phyloP scores from a whole-genome alignment of 37 sponge, comb jelly and placozoan species.

The Petrosia ficiformis region DNA sequence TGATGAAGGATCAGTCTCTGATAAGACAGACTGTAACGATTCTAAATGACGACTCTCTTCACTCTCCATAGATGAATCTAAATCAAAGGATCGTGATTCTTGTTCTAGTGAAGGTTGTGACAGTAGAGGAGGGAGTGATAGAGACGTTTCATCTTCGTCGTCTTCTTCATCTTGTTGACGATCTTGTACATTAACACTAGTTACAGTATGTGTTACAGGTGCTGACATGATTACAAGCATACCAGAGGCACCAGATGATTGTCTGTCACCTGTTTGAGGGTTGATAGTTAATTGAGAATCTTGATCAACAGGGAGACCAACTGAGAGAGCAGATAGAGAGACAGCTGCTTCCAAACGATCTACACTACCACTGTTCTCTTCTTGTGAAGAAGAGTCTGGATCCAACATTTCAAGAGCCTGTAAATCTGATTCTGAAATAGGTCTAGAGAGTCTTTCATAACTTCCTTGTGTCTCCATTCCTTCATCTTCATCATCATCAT shows the following conservation, averaged over 20 bases:
- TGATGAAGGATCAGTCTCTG: background rate
- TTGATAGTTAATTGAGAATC: background rate
- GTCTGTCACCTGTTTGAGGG: background rate
- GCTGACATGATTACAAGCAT: too few species aligned
- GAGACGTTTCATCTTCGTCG: too few species aligned
- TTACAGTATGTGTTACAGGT: too few species aligned
- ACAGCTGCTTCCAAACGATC: background rate
- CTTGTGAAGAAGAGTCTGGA: background rate
- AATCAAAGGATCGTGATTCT: background rate
- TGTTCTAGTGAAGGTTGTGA: too few species aligned
- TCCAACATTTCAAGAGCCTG: background rate
- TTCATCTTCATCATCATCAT: conserved; percentile 6
- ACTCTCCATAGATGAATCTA: background rate
- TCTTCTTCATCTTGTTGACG: too few species aligned
- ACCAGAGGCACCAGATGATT: too few species aligned
- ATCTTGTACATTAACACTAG: too few species aligned
- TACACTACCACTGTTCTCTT: background rate
- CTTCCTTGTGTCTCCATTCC: background rate
- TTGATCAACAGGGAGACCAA: background rate
- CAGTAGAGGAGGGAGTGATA: too few species aligned
- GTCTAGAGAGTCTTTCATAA: too few species aligned
- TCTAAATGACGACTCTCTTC: background rate
- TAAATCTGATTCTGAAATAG: background rate
- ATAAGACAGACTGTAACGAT: background rate
- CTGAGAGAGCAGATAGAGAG: background rate